Base-by-base conservation (phyloP, 2,113 vertebrate genomes). In the Pterophyllum scalare region DNA sequence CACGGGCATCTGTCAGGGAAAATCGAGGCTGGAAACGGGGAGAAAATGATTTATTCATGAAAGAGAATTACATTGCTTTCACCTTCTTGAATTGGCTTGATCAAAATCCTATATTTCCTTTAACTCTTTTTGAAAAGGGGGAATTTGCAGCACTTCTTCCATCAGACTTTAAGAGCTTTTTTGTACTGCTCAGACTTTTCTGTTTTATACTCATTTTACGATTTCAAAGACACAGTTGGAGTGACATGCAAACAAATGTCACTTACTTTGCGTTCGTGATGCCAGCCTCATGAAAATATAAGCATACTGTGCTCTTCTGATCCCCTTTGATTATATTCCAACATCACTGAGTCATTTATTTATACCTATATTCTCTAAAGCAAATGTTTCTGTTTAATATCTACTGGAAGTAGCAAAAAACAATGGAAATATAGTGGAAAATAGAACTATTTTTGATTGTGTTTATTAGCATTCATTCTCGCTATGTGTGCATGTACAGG, bases 1-100 rank as follows among this genome's bases (percentile, higher is more conserved):
- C 90, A 92, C 83, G 76, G 91, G 86, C 93, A 93, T 90, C 93
- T 94, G 92, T 94, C 94, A 92, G 90, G 86, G 87, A 93, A 86
- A 93, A 93, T 92, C 79, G 81, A 88, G 92, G 84, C 38, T 87
- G 59, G 31, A 40, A 84, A 89, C 81, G 75, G 70, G 80, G 40
- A 88, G 75, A 72, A 77, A 67, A 92, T 94, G 26, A 87, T 94
- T 94, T 82, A 93, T 94, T 94, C 90, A 94, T 89, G 72, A 86
- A 67, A 59, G 67, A 67, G 83, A 93, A 93, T 93, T 85, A 91
- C 88, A 5, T 84, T 75, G 86, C 87, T 89, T 92, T 92, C 88
- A 90, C 89, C 78, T 87, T 86, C 75, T 79, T 87, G 62, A 88
- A 89, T 88, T 74, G 80, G 85, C 91, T 84, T 84, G 64, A 93